These are phyloP conservation scores for Diadumene lineata DNA, from an alignment of 92 coral and sea anemone species.

Conservation along the genomic window DNA sequence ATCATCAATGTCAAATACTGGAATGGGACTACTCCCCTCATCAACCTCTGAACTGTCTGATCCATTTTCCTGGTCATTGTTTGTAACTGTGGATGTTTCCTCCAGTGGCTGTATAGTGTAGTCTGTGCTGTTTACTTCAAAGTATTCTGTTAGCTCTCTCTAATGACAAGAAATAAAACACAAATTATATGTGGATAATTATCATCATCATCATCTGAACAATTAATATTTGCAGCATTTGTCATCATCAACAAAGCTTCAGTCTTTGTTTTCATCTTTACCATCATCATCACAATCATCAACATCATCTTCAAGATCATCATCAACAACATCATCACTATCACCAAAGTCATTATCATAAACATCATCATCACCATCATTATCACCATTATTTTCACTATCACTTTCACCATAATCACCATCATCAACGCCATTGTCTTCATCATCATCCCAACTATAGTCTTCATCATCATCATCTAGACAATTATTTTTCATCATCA, in stretches of 20 bases:
- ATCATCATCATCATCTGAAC: background rate
- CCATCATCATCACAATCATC: background rate
- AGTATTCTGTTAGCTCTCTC: slow-evolving; percentile 55
- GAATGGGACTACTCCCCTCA: slow-evolving; percentile 26
- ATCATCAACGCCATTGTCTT: background rate
- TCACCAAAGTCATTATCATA: background rate
- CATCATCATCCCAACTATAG: too few relatives aligned
- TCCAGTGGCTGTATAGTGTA: slow-evolving; percentile 57
- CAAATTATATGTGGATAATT: background rate
- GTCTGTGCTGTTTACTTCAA: slow-evolving; percentile 58
- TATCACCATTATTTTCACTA: background rate
- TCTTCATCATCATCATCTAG: background rate
- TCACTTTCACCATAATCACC: background rate
- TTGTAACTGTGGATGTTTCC: slow-evolving; percentile 20
- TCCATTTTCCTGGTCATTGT: slow-evolving; percentile 20
- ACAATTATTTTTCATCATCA: background rate
- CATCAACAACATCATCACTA: background rate
- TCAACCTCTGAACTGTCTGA: slow-evolving; percentile 10
- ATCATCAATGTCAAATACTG: background rate
- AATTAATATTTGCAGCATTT: background rate
- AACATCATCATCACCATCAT: background rate
- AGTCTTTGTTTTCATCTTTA: background rate
- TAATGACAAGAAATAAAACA: slow-evolving; percentile 20
- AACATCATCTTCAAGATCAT: background rate
- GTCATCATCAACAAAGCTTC: background rate